Base-by-base conservation (phyloP, 2,888 invertebrate genomes). In the Patella depressa region DNA sequence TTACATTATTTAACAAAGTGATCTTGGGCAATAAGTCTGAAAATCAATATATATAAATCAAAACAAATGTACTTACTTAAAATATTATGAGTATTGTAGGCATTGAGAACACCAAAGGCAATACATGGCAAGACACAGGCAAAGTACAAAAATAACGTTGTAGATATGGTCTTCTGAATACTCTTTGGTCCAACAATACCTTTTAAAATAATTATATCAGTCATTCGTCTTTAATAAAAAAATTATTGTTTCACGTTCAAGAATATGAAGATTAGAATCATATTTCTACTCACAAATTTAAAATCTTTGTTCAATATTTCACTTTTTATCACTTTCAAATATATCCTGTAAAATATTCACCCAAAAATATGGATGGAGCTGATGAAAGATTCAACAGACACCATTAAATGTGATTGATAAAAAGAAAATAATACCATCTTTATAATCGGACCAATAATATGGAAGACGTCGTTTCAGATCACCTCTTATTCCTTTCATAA, bases 121-220 rank as follows among this genome's bases (percentile, higher is more conserved):
- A 94, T 94, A 78, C 93, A 93, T 24, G 93, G 94, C 82, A 94
- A 92, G 57, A 94, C 90, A 87, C 93, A 93, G 75, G 93, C 93
- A 88, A 94, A 94, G 87, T 93, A 93, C 57, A 94, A 91, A 88
- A 94, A 94, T 77, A 93, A 89, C 2, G 93, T 93, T 2, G 93
- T 93, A 12, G 93, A 93, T 65, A 93, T 86, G 7, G 93, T 92
- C 88, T 94, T 94, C 83, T 93, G 93, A 57, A 93, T 85, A 55
- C 93, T 92, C 81, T 92, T 91, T 69, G 89, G 90, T 72, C 93
- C 93, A 53, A 91, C 86, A 75, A 93, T 86, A 74, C 93, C 93
- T 93, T 83, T 19, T 86, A 75, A 3, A 59, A 19, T 14, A 72
- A 71, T 53, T 19, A 72, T 59, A 54, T 54, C 45, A 45, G 7